Evolutionary conservation across 1,140 invertebrate genomes (phyloP), one percentile per base, ranked within the genome.

Genomic region (Carposina sasakii): DNA sequence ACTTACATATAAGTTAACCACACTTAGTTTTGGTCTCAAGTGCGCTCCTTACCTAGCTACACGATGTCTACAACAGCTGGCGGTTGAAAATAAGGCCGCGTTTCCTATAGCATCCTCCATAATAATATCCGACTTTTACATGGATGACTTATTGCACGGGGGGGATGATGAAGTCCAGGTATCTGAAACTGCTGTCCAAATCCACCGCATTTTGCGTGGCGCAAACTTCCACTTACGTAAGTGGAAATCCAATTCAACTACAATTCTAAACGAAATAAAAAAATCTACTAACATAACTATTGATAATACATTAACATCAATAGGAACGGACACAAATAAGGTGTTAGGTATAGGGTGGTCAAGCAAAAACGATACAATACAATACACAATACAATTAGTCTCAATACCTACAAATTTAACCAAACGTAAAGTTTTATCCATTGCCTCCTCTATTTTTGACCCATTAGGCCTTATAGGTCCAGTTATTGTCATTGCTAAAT

Each of bases 21-120:
- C 58, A 9, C 42, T 71, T 13, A 67, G 56, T 2, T 71, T 59
- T 33, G 47, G 47, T 1, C 42, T 49, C 13, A 49, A 49, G 13
- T 10, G n/a, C 4, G 47, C 47, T 15, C 47, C 49, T 3, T 26
- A 45, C 15, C 24, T 52, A 19, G 49, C 49, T 6, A 52, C 49
- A 6, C 31, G 54, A 6, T 45, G 49, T 15, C 16, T 52, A 21
- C 22, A 21, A 20, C 36, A 39, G 28, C 21, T 31, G 10, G 17
- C 36, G 22, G 19, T 21, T 21, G 36, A 39, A 22, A 21, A 9
- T 39, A 17, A 39, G 12, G 22, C 8, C 19, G 19, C 10, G 12
- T 39, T 12, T 20, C 10, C 36, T 21, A 20, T 12, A 3, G 1
- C 36, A 9, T 1, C 36, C 4, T 9, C 17, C 3, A n/a, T 15